Conservation (phyloP, 2,797 vertebrate species). For the Eptatretus atami region DNA sequence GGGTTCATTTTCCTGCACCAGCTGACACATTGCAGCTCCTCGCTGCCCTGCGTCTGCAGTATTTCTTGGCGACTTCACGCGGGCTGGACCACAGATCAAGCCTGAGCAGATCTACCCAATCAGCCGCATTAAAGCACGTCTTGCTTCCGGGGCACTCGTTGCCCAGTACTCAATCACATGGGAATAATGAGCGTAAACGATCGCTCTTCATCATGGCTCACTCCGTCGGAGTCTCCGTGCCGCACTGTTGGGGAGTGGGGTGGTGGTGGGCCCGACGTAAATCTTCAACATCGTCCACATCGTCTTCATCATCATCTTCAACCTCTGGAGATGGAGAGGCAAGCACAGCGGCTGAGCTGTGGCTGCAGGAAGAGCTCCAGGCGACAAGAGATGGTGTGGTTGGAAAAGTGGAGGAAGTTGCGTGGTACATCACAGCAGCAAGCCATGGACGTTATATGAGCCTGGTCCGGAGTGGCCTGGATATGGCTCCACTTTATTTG, state of each 20-base stretch:
- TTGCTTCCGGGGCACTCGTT: slow-evolving; percentile 10
- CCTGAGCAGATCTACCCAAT: slow-evolving; percentile 45
- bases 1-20: slow-evolving; percentile 46
- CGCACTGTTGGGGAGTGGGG: background rate
- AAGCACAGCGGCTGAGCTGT: slow-evolving; percentile 64
- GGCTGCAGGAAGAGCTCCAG: slow-evolving; percentile 62
- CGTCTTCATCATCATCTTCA: slow-evolving; percentile 14
- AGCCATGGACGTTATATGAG: slow-evolving; percentile 70
- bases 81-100: slow-evolving; percentile 19
- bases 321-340: slow-evolving; percentile 39
- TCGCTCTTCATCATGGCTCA: slow-evolving; percentile 55
- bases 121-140: slow-evolving; percentile 35
- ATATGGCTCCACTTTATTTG: slow-evolving; percentile 58
- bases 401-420: slow-evolving; percentile 48
- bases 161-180: slow-evolving; percentile 25
- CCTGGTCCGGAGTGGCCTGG: slow-evolving; percentile 57
- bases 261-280: background rate
- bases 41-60: slow-evolving; percentile 44
- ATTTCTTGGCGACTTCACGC: slow-evolving; percentile 30
- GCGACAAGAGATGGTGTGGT: slow-evolving; percentile 36
- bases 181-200: slow-evolving; percentile 34
- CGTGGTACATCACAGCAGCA: slow-evolving; percentile 45
- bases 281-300: background rate
- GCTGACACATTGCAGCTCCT: slow-evolving; percentile 55
- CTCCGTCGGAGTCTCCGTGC: slow-evolving; percentile 26